Base-by-base conservation (phyloP, 1,140 invertebrate species). In the Agrypnia vestita region DNA sequence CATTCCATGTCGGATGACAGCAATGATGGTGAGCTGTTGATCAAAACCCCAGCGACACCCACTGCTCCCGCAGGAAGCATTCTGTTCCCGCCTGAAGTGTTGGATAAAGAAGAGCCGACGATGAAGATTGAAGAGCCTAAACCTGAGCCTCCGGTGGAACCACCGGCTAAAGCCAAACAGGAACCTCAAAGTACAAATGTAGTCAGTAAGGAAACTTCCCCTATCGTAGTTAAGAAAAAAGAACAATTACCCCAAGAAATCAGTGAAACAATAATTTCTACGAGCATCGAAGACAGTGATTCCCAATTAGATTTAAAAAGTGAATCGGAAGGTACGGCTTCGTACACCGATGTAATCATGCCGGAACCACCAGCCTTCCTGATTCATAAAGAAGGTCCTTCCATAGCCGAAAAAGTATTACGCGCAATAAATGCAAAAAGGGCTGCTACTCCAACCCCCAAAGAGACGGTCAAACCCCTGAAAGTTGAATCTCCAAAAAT, bases 351-450 rank as follows among this genome's bases (percentile, higher is more conserved):
- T 72, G 88, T 89, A 0, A 61, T 89, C 12, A 80, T 84, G 35
- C 88, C 89, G 0, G 89, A 89, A 82, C 89, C 89, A 0, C 89
- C 88, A 7, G 87, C 87, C 1, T 90, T 89, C 82, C 82, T 89
- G 1, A 83, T 90, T 35, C 89, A 89, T 76, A 87, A 88, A 0
- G 88, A 89, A 83, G 88, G 88, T 6, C 90, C 90, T 12, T 92
- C 91, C 80, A 92, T 92, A 81, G 91, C 91, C 4, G 91, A 92
- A 79, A 92, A 91, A 84, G 86, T 92, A 4, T 85, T 92, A 4
- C 91, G 91, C 84, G 91, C 90, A 84, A 89, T 87, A 84, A 91
- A 87, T 62, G 89, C 89, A 13, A 90, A 84, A 53, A 59, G 88
- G 4, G 89, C 88, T 0, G 88, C 87, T 85, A 89, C 88, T 0